A percentile compares a stretch with the other conserved stretches of the same genome.
These are phyloP conservation scores for Cryptomyrus ogoouensis DNA, from an alignment of 2,113 vertebrate species.

Conservation along the genomic window DNA sequence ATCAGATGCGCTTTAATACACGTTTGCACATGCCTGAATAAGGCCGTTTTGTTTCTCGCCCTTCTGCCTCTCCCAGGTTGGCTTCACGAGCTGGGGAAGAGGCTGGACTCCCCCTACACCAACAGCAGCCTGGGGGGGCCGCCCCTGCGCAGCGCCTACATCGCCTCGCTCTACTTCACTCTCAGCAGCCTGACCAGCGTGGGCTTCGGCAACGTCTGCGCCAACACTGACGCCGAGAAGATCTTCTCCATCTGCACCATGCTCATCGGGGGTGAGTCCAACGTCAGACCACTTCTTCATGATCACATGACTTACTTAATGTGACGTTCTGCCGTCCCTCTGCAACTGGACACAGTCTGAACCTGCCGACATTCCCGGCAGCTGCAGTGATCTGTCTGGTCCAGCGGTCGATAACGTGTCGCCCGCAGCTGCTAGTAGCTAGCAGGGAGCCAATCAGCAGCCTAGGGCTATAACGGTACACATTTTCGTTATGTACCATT, in stretches of 20 bases:
- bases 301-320: neutral
- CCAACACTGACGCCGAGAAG: slow-evolving; percentile 91
- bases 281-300: slow-evolving; percentile 15
- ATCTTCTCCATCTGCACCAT: slow-evolving; percentile 97
- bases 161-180: slow-evolving; percentile 93
- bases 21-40: neutral
- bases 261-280: slow-evolving; percentile 82
- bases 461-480: neutral
- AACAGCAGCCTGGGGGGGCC: slow-evolving; percentile 83
- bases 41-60: neutral
- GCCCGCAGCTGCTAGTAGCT: neutral
- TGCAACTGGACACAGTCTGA: neutral
- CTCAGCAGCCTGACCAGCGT: slow-evolving; percentile 97
- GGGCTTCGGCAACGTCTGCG: slow-evolving; percentile 91
- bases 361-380: neutral
- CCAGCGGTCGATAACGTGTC: neutral
- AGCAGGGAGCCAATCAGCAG: neutral
- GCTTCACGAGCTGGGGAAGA: slow-evolving; percentile 88
- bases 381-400: neutral
- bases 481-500: neutral
- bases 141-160: slow-evolving; percentile 80
- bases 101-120: slow-evolving; percentile 82
- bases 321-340: neutral
- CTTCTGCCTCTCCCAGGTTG: slow-evolving; percentile 63
- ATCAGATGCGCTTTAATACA: neutral